phyloP scores from a whole-genome alignment of 2,797 vertebrate genomes.

The Phrynocephalus guinanensis region DNA sequence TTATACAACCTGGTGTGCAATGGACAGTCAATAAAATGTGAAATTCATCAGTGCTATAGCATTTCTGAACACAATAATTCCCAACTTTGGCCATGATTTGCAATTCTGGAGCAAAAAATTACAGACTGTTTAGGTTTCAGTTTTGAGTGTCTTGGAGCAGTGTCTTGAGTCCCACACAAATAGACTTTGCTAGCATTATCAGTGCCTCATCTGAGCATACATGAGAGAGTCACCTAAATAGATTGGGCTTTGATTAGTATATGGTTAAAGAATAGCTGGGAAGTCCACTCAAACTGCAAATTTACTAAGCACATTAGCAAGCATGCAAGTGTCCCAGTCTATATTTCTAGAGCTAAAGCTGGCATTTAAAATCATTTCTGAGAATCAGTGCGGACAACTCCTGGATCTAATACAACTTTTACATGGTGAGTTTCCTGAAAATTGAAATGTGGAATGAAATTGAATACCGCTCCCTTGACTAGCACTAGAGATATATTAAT shows the following conservation, averaged over 20 bases:
- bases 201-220: neutral
- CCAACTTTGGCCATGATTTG: too few relatives aligned
- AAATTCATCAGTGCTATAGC: too few relatives aligned
- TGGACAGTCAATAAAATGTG: too few relatives aligned
- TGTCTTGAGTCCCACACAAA: neutral
- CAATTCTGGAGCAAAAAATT: too few relatives aligned
- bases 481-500: neutral
- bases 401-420: slow-evolving; percentile 1
- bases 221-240: neutral
- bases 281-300: neutral
- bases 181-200: neutral
- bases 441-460: neutral
- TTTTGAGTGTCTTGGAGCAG: too few relatives aligned
- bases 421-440: neutral
- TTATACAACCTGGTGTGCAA: too few relatives aligned
- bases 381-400: neutral
- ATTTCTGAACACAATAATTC: too few relatives aligned
- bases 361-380: neutral
- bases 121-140: too few relatives aligned
- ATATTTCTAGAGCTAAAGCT: neutral
- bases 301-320: neutral
- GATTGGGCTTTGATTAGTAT: neutral
- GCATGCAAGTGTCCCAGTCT: neutral
- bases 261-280: neutral
- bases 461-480: neutral